Evolutionary conservation across 2,113 vertebrate species (phyloP).

Genomic region (Camelus bactrianus): DNA sequence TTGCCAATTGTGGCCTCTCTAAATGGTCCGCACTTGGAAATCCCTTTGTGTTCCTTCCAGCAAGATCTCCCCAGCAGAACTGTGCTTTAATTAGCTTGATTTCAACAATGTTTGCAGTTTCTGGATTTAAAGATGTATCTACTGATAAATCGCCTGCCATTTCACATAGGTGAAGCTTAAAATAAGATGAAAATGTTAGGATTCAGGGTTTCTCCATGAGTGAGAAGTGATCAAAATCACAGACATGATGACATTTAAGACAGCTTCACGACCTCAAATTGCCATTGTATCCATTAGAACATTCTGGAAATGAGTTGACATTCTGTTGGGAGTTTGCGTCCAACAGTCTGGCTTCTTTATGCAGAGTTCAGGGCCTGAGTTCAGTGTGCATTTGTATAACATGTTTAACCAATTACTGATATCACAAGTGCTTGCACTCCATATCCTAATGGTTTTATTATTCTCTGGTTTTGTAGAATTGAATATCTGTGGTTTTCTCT

Average conservation of each 20-base stretch:
- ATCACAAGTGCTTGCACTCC: neutral
- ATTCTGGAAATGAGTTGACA: neutral
- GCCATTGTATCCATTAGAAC: neutral
- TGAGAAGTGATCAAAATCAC: neutral
- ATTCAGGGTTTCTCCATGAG: neutral
- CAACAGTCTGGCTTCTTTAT: no score
- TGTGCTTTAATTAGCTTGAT: slow-evolving; percentile 71
- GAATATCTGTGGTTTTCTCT: neutral
- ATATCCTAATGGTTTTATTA: no score
- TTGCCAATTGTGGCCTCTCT: slow-evolving; percentile 77
- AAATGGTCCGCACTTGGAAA: slow-evolving; percentile 71
- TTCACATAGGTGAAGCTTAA: slow-evolving; percentile 60
- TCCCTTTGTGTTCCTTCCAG: slow-evolving; percentile 75
- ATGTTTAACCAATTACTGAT: neutral
- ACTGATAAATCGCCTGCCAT: slow-evolving; percentile 65
- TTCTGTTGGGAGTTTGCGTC: neutral
- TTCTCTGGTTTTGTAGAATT: neutral
- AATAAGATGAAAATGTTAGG: neutral
- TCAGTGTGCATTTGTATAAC: neutral
- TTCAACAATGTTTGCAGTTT: slow-evolving; percentile 59
- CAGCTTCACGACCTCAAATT: neutral
- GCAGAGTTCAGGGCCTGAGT: neutral
- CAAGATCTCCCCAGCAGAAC: neutral
- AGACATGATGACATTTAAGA: neutral
- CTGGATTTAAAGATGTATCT: neutral